Evolutionary conservation across 2,797 vertebrate genomes (phyloP), one percentile per base, ranked within the genome.

Genomic region (Urophycis tenuis): DNA sequence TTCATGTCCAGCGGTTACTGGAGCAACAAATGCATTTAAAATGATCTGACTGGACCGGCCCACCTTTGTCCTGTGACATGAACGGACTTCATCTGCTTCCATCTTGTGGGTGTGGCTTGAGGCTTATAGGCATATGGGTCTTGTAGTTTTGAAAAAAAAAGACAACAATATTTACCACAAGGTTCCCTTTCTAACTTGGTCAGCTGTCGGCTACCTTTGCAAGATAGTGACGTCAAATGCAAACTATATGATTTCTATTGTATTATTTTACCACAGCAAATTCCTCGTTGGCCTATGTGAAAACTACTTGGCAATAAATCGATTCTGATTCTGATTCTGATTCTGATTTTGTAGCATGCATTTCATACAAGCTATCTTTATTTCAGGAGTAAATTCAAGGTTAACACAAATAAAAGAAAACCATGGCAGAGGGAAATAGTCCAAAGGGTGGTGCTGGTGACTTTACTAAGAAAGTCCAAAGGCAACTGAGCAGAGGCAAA

Each of bases 381-480:
- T 33, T 71, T 33, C 69, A 71, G 29, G 14, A 31, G 69, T 71
- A 31, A 3, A 32, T 69, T 53, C 45, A 60, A 64, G 53, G 30
- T 71, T 15, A 25, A 69, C 29, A 73, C 5, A 39, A 35, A 36
- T 17, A 22, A 73, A 35, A 73, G 60, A 22, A 75, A 78, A 81
- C 78, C 25, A 91, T 90, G 86, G 87, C 88, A 25, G 89, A 90
- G 1, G 89, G 80, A 71, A 82, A 84, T 3, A 90, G 88, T 85
- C 90, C 91, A 36, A 93, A 91, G 82, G 91, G 93, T 15, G 88
- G 90, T 15, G 93, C 95, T 0, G 95, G 95, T 53, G 93, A 94
- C 73, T 96, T 98, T 78, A 93, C 96, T 72, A 97, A 93, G 90
- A 95, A 95, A 79, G 86, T 98, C 86, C 97, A 98, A 86, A 95